phyloP scores from a whole-genome alignment of 2,888 invertebrate genomes.

The Autographa pulchrina region DNA sequence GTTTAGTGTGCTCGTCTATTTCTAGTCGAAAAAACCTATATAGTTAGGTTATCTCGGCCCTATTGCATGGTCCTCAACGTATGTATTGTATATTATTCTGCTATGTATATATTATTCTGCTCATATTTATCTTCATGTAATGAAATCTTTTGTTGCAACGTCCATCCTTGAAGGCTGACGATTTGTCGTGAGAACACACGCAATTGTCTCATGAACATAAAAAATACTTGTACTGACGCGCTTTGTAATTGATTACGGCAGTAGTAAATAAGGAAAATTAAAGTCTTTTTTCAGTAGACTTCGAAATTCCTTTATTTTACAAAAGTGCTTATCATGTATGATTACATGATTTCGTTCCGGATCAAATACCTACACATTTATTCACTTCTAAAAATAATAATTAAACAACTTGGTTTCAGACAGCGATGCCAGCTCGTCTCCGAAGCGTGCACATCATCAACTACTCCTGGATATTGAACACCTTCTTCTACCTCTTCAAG shows the following conservation, averaged over 20 bases:
- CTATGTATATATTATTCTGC: too few species aligned
- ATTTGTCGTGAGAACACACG: slow-evolving; percentile 5
- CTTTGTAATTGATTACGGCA: neutral
- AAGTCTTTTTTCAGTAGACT: too few species aligned
- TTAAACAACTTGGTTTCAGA: slow-evolving; percentile 73
- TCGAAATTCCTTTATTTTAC: too few species aligned
- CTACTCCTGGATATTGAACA: slow-evolving; percentile 94
- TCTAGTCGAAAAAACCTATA: too few species aligned
- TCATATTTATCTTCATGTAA: neutral
- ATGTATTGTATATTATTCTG: too few species aligned
- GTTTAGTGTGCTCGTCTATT: too few species aligned
- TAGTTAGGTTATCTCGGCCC: too few species aligned
- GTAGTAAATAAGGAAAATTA: neutral
- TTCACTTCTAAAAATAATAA: neutral
- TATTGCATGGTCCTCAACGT: too few species aligned
- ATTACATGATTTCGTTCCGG: too few species aligned
- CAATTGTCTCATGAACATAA: slow-evolving; percentile 17
- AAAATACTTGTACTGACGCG: neutral
- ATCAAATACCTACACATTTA: neutral
- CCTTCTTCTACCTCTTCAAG: slow-evolving; percentile 93
- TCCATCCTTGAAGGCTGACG: neutral
- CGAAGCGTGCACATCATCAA: slow-evolving; percentile 93
- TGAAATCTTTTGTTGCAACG: neutral
- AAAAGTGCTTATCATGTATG: too few species aligned
- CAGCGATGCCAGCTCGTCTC: slow-evolving; percentile 91